Evolutionary conservation across 2,797 vertebrate species (phyloP), one percentile per base, ranked within the genome.

Genomic region (Danio albolineatus): DNA sequence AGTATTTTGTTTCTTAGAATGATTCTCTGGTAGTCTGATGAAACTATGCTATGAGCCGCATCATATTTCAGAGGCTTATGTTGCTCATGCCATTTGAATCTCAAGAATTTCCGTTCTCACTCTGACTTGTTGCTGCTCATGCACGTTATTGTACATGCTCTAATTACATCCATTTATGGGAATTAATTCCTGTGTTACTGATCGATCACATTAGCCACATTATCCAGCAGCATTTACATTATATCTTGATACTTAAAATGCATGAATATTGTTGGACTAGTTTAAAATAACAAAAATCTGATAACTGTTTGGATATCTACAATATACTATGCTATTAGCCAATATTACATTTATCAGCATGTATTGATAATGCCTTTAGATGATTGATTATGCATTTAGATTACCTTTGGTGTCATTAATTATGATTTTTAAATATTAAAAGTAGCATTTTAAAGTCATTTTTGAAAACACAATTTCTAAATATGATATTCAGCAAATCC

Each of bases 101-200:
- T 62, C 41, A 61, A 49, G 76, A 82, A 79, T 79, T 59, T 83
- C 72, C 38, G 7, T 70, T 76, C 41, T 10, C 41, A 16, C 36
- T 44, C 48, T 61, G 46, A 53, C 28, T 28, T 28, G 28, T 28
- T 28, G 1, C 28, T 28, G 28, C 28, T 28, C 28, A 28, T 28
- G 28, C n/a, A 72, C 38, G 69, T 60, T 53, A 7, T 39, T 39
- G 12, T 61, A 17, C n/a, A 16, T 70, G 28, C 28, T 60, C 16
- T 2, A 53, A 39, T 53, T 53, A 13, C 39, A 10, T 53, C 7
- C n/a, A 41, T 6, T 41, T 54, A 66, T 48, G 8, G 51, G n/a
- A 17, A 53, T 17, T 49, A 13, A 36, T 16, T 60, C 6, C 4
- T 8, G 4, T 53, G 66, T 53, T 17, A 39, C 13, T 28, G 5